Evolutionary conservation across 2,888 invertebrate genomes (phyloP).

Genomic region (Pristionchus arcanus): DNA sequence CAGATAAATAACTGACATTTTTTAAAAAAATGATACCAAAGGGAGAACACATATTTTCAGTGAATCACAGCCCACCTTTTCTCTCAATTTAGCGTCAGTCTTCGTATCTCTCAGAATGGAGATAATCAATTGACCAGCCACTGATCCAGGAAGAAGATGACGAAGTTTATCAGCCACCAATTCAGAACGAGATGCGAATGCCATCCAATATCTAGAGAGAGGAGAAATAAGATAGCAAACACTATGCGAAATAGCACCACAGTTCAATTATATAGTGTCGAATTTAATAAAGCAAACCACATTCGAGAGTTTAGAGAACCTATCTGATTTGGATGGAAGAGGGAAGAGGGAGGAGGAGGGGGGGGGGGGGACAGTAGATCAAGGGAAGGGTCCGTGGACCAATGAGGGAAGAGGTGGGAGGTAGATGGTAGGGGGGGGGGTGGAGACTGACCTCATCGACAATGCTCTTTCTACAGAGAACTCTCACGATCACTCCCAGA

Average conservation of each 20-base stretch:
- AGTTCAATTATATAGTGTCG: too few relatives aligned
- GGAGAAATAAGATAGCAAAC: too few relatives aligned
- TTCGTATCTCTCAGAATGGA: slow-evolving; percentile 84
- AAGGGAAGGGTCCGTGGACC: too few relatives aligned
- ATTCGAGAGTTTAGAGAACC: too few relatives aligned
- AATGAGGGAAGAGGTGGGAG: neutral
- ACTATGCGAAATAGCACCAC: too few relatives aligned
- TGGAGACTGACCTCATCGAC: slow-evolving; percentile 54
- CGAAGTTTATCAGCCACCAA: slow-evolving; percentile 79
- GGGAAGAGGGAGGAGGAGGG: slow-evolving; percentile 21
- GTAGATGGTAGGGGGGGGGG: neutral
- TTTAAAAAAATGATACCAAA: neutral
- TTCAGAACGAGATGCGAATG: slow-evolving; percentile 69
- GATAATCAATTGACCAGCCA: slow-evolving; percentile 88
- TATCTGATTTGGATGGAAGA: too few relatives aligned
- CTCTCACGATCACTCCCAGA: slow-evolving; percentile 86
- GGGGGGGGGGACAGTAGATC: too few relatives aligned
- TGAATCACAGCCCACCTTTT: slow-evolving; percentile 82
- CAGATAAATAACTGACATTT: neutral
- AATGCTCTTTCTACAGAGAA: slow-evolving; percentile 84
- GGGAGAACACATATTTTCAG: neutral
- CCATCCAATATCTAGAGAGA: slow-evolving; percentile 66
- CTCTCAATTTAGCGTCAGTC: slow-evolving; percentile 79
- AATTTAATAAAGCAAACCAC: too few relatives aligned
- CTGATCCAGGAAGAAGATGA: slow-evolving; percentile 86